Conservation (phyloP, 2,797 vertebrate species). For the Bovichtus variegatus region DNA sequence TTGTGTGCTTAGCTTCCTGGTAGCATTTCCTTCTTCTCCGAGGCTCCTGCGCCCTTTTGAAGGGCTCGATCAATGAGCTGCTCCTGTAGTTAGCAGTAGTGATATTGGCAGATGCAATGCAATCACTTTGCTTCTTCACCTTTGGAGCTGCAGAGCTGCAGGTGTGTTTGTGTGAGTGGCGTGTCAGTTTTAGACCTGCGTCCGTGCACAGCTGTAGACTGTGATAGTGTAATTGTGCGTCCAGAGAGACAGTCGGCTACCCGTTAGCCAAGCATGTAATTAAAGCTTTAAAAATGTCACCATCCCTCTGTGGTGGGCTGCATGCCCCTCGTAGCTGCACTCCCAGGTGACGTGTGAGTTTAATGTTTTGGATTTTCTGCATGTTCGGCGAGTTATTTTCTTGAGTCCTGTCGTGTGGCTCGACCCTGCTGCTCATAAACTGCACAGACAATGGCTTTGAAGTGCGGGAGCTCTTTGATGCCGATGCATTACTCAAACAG, state of each 20-base stretch:
- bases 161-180: slow-evolving; percentile 52
- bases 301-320: slow-evolving; percentile 69
- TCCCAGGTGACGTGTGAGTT: slow-evolving; percentile 72
- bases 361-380: slow-evolving; percentile 56
- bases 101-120: slow-evolving; percentile 36
- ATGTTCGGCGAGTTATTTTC: slow-evolving; percentile 41
- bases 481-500: slow-evolving; percentile 10
- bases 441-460: slow-evolving; percentile 53
- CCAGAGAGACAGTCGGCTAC: slow-evolving; percentile 67
- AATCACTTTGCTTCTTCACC: slow-evolving; percentile 32
- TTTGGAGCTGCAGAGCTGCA: slow-evolving; percentile 42
- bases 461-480: slow-evolving; percentile 57
- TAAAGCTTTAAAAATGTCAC: slow-evolving; percentile 86
- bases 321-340: slow-evolving; percentile 74
- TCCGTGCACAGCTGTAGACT: slow-evolving; percentile 74
- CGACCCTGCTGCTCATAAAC: slow-evolving; percentile 20
- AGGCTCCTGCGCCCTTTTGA: slow-evolving; percentile 43
- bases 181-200: slow-evolving; percentile 44
- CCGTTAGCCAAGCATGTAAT: slow-evolving; percentile 86
- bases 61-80: slow-evolving; percentile 48
- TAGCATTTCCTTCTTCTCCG: slow-evolving; percentile 40
- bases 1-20: slow-evolving; percentile 55
- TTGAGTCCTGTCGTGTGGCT: slow-evolving; percentile 13
- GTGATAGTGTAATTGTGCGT: slow-evolving; percentile 79
- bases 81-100: slow-evolving; percentile 34